Evolutionary conservation across 2,888 invertebrate species (phyloP).

Genomic region (Diaprepes abbreviatus): DNA sequence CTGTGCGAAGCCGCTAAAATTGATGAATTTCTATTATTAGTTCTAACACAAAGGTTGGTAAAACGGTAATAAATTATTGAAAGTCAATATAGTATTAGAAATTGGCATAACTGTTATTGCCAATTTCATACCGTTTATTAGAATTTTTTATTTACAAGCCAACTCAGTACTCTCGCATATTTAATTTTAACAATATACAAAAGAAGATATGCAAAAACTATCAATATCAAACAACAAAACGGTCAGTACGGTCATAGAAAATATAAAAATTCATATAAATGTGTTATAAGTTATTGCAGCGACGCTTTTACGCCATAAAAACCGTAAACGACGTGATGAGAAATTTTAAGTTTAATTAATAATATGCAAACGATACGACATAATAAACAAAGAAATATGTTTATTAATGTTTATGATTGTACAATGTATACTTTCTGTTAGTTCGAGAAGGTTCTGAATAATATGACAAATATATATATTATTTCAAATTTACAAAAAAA

Average conservation of each 20-base stretch:
- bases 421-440: neutral
- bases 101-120: no score
- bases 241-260: conserved; percentile 25
- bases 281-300: conserved; percentile 23
- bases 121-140: no score
- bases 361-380: conserved; percentile 4
- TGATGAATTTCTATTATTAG: no score
- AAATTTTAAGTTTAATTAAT: conserved; percentile 21
- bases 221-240: neutral
- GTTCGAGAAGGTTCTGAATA: no score
- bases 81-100: no score
- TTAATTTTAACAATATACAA: neutral
- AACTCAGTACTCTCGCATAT: no score
- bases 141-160: no score
- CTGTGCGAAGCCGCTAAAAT: no score
- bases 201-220: conserved; percentile 12
- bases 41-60: no score
- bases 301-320: conserved; percentile 36
- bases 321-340: conserved; percentile 31
- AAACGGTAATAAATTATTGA: no score
- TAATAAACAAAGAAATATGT: conserved; percentile 20
- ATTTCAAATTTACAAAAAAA: no score
- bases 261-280: conserved; percentile 32
- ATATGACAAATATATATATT: no score
- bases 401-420: neutral